A percentile compares a stretch with the other conserved stretches of the same genome.
Evolutionary conservation across 1,140 invertebrate species (phyloP).

Genomic region (Aphaenogaster ashmeadi): DNA sequence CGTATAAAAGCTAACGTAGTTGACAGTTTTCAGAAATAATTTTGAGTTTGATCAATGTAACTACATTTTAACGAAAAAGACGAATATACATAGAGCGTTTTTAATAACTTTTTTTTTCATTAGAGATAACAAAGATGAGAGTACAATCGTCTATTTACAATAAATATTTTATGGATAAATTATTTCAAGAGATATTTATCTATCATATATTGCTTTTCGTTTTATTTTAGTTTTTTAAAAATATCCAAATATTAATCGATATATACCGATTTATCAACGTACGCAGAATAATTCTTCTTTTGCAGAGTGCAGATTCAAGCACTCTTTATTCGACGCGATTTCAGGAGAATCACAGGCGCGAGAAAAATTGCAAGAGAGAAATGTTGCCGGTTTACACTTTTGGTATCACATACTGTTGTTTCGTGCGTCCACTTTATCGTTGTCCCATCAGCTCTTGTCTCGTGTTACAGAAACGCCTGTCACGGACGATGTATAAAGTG

Average conservation of each 20-base stretch:
- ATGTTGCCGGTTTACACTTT: constrained; percentile 27
- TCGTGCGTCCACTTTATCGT: constrained; percentile 54
- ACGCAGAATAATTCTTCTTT: neutral
- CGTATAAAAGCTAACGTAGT: neutral
- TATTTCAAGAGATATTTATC: neutral
- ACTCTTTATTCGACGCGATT: constrained; percentile 30
- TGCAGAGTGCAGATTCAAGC: neutral
- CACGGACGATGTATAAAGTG: constrained; percentile 36
- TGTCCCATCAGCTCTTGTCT: constrained; percentile 40
- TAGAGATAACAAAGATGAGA: neutral
- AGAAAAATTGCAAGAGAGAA: constrained; percentile 24
- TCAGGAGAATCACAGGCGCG: constrained; percentile 6
- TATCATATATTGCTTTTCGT: neutral
- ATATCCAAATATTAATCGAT: neutral
- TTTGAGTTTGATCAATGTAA: neutral
- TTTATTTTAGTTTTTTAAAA: constrained; percentile 1
- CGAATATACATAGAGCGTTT: neutral
- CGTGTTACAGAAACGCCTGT: constrained; percentile 48
- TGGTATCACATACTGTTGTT: constrained; percentile 26
- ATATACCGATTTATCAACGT: neutral
- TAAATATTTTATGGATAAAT: neutral
- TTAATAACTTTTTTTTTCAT: neutral
- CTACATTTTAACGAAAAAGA: neutral
- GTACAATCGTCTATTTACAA: neutral
- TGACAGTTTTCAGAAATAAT: neutral